Percentiles rank a stretch among this genome's conserved stretches.
Evolutionary conservation across 2,113 vertebrate species (phyloP).

Genomic region (Bagarius yarrelli): DNA sequence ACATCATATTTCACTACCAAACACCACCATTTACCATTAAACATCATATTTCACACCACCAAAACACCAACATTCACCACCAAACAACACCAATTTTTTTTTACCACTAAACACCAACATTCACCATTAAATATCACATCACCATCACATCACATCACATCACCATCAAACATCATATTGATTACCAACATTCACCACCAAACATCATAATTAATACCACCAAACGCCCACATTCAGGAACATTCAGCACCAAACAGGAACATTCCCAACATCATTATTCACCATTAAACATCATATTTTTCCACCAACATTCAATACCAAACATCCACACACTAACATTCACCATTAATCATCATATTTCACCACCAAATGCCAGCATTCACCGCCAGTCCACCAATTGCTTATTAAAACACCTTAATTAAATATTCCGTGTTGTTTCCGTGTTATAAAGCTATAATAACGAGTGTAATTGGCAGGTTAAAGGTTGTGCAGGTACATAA

Average conservation of each 20-base stretch:
- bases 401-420: too few species aligned
- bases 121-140: not conserved
- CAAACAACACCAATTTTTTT: too few species aligned
- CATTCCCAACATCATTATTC: too few species aligned
- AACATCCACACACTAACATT: too few species aligned
- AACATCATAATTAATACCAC: not conserved
- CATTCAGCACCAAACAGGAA: too few species aligned
- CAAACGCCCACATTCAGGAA: too few species aligned
- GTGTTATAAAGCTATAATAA: constrained; percentile 12
- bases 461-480: constrained; percentile 9
- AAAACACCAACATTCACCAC: not conserved
- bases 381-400: too few species aligned
- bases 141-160: not conserved
- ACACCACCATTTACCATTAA: not conserved
- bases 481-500: constrained; percentile 5
- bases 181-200: not conserved
- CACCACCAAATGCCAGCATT: not conserved
- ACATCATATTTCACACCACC: not conserved
- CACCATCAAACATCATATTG: not conserved
- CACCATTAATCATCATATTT: too few species aligned
- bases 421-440: too few species aligned
- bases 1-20: not conserved
- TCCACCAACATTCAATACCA: too few species aligned
- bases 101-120: not conserved
- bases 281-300: too few species aligned